Percentiles rank a stretch among this genome's conserved stretches.
phyloP scores from a whole-genome alignment of 1,140 invertebrate species.

The Drosophila kanapiae region DNA sequence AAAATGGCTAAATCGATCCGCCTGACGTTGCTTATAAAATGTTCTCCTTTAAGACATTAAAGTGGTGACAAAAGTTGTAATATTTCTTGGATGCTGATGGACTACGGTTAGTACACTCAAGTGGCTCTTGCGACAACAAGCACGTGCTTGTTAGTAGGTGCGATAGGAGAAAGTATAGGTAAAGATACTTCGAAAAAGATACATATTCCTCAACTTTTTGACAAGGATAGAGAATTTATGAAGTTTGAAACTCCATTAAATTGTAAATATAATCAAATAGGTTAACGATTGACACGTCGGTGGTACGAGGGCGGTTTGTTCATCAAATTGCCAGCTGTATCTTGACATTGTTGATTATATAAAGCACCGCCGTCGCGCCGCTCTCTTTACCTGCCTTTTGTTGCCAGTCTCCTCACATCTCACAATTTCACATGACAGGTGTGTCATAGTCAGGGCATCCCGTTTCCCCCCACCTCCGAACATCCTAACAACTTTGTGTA shows the following conservation, averaged over 20 bases:
- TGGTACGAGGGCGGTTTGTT: not conserved
- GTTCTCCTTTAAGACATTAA: not conserved
- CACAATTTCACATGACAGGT: slow-evolving; percentile 41
- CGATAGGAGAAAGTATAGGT: no score
- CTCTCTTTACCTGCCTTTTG: slow-evolving; percentile 33
- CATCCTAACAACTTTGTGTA: slow-evolving; percentile 43
- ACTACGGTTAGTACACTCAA: no score
- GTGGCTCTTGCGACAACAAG: no score
- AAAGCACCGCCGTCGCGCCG: slow-evolving; percentile 8
- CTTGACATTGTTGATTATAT: slow-evolving; percentile 40
- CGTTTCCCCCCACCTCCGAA: not conserved
- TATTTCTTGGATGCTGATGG: no score
- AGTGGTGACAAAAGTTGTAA: not conserved
- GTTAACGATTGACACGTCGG: not conserved
- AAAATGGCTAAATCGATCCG: not conserved
- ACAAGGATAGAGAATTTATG: no score
- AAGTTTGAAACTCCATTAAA: not conserved
- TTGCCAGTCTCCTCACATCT: slow-evolving; percentile 33
- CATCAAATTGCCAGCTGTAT: slow-evolving; percentile 22
- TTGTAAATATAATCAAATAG: not conserved
- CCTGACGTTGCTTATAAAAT: not conserved
- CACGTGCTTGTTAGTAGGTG: no score
- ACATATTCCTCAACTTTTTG: no score
- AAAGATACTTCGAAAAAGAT: no score
- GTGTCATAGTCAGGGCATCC: slow-evolving; percentile 45